These are phyloP conservation scores for Anthopleura xanthogrammica DNA, from an alignment of 92 coral and sea anemone genomes.

Conservation along the genomic window DNA sequence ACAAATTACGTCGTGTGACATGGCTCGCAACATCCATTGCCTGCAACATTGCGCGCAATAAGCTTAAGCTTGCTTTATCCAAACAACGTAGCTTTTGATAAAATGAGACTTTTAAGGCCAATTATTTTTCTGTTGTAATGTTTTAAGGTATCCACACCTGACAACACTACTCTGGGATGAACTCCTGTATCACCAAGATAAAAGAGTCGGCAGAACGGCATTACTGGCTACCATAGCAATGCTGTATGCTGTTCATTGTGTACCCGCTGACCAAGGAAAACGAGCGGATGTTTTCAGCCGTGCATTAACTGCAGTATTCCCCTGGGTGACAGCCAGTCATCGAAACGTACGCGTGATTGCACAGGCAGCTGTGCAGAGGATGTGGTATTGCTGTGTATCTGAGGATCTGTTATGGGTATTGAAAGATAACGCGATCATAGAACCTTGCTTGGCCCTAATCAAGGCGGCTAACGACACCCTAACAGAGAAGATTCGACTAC, in stretches of 20 bases:
- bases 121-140: background rate
- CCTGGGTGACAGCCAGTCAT: conserved; percentile 74
- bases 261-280: conserved; percentile 38
- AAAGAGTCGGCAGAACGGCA: conserved; percentile 58
- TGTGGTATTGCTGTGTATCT: conserved; percentile 64
- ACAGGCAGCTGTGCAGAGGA: conserved; percentile 60
- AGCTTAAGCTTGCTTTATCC: too few relatives aligned
- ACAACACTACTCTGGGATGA: conserved; percentile 69
- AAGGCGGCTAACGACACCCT: conserved; percentile 59
- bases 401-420: conserved; percentile 47
- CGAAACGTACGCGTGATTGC: conserved; percentile 47
- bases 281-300: conserved; percentile 60
- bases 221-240: conserved; percentile 69
- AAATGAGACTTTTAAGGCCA: too few relatives aligned
- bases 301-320: conserved; percentile 67
- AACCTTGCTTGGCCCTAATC: conserved; percentile 70
- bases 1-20: too few relatives aligned
- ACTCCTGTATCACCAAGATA: conserved; percentile 47
- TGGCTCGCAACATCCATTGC: too few relatives aligned
- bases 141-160: conserved; percentile 51
- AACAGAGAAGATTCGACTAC: conserved; percentile 67
- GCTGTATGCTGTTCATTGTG: conserved; percentile 53
- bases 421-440: conserved; percentile 47
- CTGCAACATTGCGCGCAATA: too few relatives aligned
- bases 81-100: too few relatives aligned